Base-by-base conservation (phyloP, 2,888 invertebrate genomes). In the Mimas tiliae region DNA sequence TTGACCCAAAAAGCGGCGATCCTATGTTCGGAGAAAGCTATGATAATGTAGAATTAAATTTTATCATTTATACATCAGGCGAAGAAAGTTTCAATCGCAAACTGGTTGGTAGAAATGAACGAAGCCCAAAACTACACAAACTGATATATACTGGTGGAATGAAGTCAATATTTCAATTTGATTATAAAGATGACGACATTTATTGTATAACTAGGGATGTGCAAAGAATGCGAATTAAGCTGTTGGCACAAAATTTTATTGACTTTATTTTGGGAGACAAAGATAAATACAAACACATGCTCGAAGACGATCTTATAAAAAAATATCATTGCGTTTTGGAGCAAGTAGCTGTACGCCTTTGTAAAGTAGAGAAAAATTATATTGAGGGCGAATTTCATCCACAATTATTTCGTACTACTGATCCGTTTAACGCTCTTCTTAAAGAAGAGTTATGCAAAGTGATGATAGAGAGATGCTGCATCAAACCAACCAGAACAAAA, bases 281-380 rank as follows among this genome's bases (percentile, higher is more conserved):
- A 63, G 65, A 63, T 55, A 65, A 55, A 50, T 55, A 55, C 11
- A 48, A 63, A 62, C 62, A 53, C 9, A 67, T 67, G 63, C 65
- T 67, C 53, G 65, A 62, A 42, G 65, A 67, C 16, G 67, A 67
- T 14, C 55, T 63, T 14, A 65, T 67, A 16, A 62, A 33, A 63
- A 65, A 63, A 50, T 67, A 67, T 42, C 67, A 67, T 52, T 65
- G 65, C 7, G 62, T 67, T 50, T 55, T 67, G 14, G 65, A 65
- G 0, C 45, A 53, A 34, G 55, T 21, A 14, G 67, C 65, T 38
- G 33, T 67, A 14, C 16, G 45, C 6, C 34, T 65, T 16, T 63
- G 65, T n/a, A 53, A 45, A 34, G 21, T 53, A 12, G 47, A 45
- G 6, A 63, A 55, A 48, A 53, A 53, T 8, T 38, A 55, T 34